A percentile compares a stretch with the other conserved stretches of the same genome.
Evolutionary conservation across 2,797 vertebrate species (phyloP).

Genomic region (Chaenodraco wilsoni): DNA sequence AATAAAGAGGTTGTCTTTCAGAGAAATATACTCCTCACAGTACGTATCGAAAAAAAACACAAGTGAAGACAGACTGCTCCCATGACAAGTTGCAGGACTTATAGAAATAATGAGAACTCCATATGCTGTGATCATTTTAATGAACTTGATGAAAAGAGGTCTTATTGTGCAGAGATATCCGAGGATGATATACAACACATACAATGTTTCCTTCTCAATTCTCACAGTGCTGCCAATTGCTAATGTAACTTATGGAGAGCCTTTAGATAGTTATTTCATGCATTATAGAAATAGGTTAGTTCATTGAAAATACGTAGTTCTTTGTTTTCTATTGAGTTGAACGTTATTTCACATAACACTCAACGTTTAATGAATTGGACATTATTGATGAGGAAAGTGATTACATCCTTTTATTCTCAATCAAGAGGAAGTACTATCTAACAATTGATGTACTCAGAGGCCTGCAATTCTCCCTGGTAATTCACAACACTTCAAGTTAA

Average conservation of each 20-base stretch:
- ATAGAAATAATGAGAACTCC: slow-evolving; percentile 54
- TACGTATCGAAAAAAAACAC: slow-evolving; percentile 11
- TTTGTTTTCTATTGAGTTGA: not conserved
- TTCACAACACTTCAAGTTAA: slow-evolving; percentile 8
- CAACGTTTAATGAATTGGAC: not conserved
- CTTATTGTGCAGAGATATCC: slow-evolving; percentile 38
- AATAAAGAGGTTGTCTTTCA: slow-evolving; percentile 38
- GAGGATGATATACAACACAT: slow-evolving; percentile 21
- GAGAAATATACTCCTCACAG: slow-evolving; percentile 17
- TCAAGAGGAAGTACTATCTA: not conserved
- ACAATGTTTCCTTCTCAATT: not conserved
- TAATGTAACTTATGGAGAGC: not conserved
- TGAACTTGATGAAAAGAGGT: slow-evolving; percentile 50
- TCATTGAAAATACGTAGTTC: not conserved
- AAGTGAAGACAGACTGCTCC: slow-evolving; percentile 36
- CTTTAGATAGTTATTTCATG: not conserved
- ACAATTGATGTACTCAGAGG: not conserved
- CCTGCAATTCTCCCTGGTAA: slow-evolving; percentile 11
- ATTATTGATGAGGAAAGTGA: not conserved
- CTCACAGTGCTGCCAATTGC: slow-evolving; percentile 19
- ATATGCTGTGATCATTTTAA: slow-evolving; percentile 61
- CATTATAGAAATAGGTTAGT: not conserved
- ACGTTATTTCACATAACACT: not conserved
- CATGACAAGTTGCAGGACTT: slow-evolving; percentile 50
- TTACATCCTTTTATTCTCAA: not conserved